These are phyloP conservation scores for Microcebus ravelobensis DNA, from an alignment of 2,113 vertebrate species.

Conservation along the genomic window DNA sequence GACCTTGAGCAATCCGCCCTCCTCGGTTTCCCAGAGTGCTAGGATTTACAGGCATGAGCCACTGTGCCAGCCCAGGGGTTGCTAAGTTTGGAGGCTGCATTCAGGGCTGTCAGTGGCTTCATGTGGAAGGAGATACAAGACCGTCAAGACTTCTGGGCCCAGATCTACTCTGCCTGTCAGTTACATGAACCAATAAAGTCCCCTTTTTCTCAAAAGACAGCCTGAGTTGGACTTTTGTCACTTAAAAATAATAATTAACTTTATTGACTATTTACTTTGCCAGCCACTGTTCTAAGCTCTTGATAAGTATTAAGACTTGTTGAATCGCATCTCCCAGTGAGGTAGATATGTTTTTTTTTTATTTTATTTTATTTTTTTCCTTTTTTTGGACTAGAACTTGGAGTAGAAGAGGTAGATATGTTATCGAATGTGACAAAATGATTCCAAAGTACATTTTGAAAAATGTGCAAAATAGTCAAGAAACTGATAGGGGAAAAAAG, in stretches of 20 bases:
- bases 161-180: not conserved
- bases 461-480: not conserved
- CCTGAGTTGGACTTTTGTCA: not conserved
- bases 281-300: not conserved
- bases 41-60: too few relatives aligned
- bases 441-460: not conserved
- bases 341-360: too few relatives aligned
- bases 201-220: not conserved
- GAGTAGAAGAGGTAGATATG: not conserved
- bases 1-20: too few relatives aligned
- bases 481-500: not conserved
- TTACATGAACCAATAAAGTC: not conserved
- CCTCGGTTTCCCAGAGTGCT: too few relatives aligned
- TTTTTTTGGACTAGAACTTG: too few relatives aligned
- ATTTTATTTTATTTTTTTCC: too few relatives aligned
- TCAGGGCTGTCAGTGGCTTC: too few relatives aligned
- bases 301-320: not conserved
- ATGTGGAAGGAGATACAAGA: rapidly evolving
- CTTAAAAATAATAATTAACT: conserved; percentile 58
- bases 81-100: not conserved
- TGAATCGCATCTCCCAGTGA: not conserved
- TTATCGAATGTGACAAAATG: not conserved
- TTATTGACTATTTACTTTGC: not conserved
- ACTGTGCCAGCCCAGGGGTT: too few relatives aligned
- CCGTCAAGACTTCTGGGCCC: too few relatives aligned